Evolutionary conservation across 1,140 invertebrate genomes (phyloP).

Genomic region (Eulimnadia texana): DNA sequence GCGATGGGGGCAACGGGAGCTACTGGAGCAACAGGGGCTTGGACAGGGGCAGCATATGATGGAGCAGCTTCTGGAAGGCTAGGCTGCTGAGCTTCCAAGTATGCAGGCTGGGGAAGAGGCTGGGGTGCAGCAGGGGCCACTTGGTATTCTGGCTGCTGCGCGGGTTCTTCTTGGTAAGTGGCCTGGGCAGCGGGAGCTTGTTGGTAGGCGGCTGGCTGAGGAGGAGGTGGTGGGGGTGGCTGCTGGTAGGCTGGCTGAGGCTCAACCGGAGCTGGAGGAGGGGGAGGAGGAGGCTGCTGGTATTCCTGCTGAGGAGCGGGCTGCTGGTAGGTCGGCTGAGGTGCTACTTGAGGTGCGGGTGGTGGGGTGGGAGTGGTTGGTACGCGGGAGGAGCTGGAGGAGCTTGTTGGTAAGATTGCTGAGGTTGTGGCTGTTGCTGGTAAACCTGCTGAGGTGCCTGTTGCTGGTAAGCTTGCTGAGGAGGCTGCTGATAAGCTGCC

Average conservation of each 20-base stretch:
- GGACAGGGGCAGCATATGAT: not conserved
- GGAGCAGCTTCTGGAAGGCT: not conserved
- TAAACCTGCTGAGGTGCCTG: conserved; percentile 14
- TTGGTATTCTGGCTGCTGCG: conserved; percentile 3
- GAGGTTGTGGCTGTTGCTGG: conserved; percentile 9
- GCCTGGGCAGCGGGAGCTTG: conserved; percentile 8
- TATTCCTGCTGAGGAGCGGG: conserved; percentile 16
- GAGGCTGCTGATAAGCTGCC: conserved; percentile 1
- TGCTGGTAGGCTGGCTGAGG: not conserved
- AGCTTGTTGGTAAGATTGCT: conserved; percentile 16
- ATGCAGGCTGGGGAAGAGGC: not conserved
- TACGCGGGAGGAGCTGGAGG: conserved; percentile 12
- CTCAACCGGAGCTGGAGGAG: not conserved
- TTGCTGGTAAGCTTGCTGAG: conserved; percentile 2
- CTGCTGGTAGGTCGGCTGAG: conserved; percentile 1
- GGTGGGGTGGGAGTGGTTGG: conserved; percentile 10
- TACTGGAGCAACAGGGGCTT: conserved; percentile 12
- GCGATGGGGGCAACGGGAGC: not conserved
- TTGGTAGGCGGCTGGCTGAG: conserved; percentile 9
- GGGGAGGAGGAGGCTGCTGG: conserved; percentile 18
- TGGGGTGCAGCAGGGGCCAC: not conserved
- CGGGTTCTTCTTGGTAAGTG: conserved; percentile 15
- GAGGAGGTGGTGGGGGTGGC: not conserved
- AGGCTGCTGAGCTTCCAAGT: too few relatives aligned
- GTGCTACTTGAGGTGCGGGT: conserved; percentile 5